These are phyloP conservation scores for Drosophila dunni DNA, from an alignment of 1,140 invertebrate species.

Conservation along the genomic window DNA sequence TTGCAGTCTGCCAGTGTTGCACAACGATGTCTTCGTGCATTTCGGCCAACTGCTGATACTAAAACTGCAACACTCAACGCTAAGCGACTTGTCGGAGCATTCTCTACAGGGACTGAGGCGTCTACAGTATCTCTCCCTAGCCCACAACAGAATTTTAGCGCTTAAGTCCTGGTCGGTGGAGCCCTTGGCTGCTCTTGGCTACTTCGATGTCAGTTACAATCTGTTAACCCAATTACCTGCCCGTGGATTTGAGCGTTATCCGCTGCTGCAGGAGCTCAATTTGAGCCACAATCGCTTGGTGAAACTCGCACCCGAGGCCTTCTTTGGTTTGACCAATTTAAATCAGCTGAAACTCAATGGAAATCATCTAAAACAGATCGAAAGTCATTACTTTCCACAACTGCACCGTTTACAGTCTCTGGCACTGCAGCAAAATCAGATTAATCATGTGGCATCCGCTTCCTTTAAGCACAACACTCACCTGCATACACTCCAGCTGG, in stretches of 20 bases:
- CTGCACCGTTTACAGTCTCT: slow-evolving; percentile 68
- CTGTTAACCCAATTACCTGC: slow-evolving; percentile 31
- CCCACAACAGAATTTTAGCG: slow-evolving; percentile 64
- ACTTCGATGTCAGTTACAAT: slow-evolving; percentile 72
- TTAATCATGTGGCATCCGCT: slow-evolving; percentile 37
- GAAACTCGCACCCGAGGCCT: slow-evolving; percentile 51
- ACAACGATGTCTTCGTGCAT: slow-evolving; percentile 65
- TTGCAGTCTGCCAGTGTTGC: slow-evolving; percentile 62
- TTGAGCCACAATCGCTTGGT: slow-evolving; percentile 68
- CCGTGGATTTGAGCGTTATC: slow-evolving; percentile 59
- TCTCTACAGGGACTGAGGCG: slow-evolving; percentile 62
- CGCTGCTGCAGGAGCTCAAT: slow-evolving; percentile 71
- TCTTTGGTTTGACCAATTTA: slow-evolving; percentile 58
- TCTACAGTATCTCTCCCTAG: slow-evolving; percentile 58
- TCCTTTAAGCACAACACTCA: slow-evolving; percentile 72
- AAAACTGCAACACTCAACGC: slow-evolving; percentile 59
- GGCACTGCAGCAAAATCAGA: slow-evolving; percentile 68
- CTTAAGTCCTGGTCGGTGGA: slow-evolving; percentile 70
- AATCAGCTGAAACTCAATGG: slow-evolving; percentile 71
- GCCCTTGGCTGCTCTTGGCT: slow-evolving; percentile 50
- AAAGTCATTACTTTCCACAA: slow-evolving; percentile 50
- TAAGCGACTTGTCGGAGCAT: slow-evolving; percentile 54
- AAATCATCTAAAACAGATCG: slow-evolving; percentile 64
- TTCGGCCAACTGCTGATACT: slow-evolving; percentile 57
- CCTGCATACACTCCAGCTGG: slow-evolving; percentile 63